Conservation (phyloP, 2,113 vertebrate species). For the Odontophorus gujanensis region DNA sequence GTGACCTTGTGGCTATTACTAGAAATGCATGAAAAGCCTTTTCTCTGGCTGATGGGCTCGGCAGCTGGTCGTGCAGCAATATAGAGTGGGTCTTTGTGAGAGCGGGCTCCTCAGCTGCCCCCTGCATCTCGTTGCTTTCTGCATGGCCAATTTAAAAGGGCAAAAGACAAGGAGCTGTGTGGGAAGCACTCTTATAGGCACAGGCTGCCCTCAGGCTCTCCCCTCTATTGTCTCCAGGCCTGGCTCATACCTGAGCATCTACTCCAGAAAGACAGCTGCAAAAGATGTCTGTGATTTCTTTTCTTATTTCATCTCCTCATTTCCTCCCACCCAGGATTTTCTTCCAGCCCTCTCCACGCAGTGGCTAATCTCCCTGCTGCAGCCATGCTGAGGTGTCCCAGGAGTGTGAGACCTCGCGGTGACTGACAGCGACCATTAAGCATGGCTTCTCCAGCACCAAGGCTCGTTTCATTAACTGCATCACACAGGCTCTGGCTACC, state of each 20-base stretch:
- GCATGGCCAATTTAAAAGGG: neutral
- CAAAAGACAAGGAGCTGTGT: neutral
- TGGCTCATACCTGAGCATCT: constrained; percentile 9
- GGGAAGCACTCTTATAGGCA: neutral
- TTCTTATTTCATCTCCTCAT: neutral
- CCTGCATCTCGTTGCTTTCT: neutral
- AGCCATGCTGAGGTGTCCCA: constrained; percentile 24
- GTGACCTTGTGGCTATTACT: constrained; percentile 46
- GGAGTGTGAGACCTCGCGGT: constrained; percentile 14
- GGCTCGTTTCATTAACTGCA: constrained; percentile 38
- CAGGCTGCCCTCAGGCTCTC: neutral
- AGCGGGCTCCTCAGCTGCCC: neutral
- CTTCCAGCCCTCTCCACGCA: constrained; percentile 43
- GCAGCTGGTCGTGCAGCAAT: neutral
- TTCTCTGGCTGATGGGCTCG: constrained; percentile 23
- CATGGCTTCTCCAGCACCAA: neutral
- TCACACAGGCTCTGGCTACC: constrained; percentile 8
- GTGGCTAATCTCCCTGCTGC: constrained; percentile 45
- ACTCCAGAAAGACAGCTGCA: neutral
- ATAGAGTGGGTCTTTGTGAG: neutral
- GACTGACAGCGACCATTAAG: constrained; percentile 56
- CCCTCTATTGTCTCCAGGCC: neutral
- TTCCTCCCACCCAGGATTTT: constrained; percentile 46
- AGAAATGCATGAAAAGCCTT: constrained; percentile 42
- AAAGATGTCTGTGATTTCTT: constrained; percentile 54